phyloP scores from a whole-genome alignment of 2,888 invertebrate species.

The Melinaea menophilus region DNA sequence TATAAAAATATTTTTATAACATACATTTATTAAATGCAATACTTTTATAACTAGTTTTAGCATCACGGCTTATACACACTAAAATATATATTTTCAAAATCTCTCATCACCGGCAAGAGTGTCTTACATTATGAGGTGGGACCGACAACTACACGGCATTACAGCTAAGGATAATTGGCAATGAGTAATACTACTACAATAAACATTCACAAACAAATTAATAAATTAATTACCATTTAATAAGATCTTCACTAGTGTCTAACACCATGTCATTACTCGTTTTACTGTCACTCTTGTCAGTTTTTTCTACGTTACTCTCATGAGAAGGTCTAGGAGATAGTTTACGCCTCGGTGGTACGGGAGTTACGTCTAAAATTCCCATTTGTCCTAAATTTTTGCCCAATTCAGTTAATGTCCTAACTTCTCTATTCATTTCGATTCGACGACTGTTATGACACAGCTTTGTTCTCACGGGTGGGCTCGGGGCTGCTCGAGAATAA shows the following conservation, averaged over 20 bases:
- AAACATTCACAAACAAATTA: not conserved
- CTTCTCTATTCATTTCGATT: conserved; percentile 44
- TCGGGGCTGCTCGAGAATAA: conserved; percentile 66
- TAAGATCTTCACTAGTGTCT: conserved; percentile 59
- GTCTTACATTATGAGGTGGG: conserved; percentile 5
- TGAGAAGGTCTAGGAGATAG: conserved; percentile 51
- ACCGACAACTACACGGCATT: not conserved
- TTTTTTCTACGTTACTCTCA: conserved; percentile 30
- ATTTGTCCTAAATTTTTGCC: conserved; percentile 51
- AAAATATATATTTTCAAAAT: not conserved
- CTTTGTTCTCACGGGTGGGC: conserved; percentile 67
- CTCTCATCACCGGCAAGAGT: not conserved
- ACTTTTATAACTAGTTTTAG: conserved; percentile 2
- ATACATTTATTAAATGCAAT: conserved; percentile 4
- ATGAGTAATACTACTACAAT: not conserved
- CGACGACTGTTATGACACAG: conserved; percentile 52
- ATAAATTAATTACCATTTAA: conserved; percentile 53
- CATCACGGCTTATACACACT: conserved; percentile 5
- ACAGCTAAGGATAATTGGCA: not conserved
- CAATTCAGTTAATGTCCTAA: conserved; percentile 50
- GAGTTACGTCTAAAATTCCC: conserved; percentile 58
- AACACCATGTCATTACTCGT: conserved; percentile 34
- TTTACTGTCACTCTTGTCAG: conserved; percentile 32
- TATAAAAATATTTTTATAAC: conserved; percentile 3
- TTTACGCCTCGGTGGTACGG: conserved; percentile 65